Conservation (phyloP, 2,797 vertebrate genomes). For the Phoeniculus purpureus region DNA sequence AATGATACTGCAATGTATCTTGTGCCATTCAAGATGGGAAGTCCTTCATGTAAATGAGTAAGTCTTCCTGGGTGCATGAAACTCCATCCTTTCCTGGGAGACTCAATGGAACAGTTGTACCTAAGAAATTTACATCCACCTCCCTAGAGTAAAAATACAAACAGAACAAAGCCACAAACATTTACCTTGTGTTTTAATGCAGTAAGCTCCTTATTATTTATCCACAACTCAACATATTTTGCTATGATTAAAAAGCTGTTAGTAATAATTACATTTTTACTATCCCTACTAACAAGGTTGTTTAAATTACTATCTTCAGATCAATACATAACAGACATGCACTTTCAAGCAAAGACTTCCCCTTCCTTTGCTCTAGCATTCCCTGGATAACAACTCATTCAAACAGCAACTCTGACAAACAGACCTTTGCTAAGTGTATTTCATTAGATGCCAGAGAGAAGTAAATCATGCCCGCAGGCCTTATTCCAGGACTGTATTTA, state of each 20-base stretch:
- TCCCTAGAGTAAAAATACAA: constrained; percentile 80
- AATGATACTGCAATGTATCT: constrained; percentile 98
- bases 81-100: constrained; percentile 96
- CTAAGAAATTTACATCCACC: constrained; percentile 96
- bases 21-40: constrained; percentile 93
- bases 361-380: not conserved
- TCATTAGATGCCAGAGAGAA: not conserved
- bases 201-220: not conserved
- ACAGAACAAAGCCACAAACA: not conserved
- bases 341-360: not conserved
- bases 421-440: not conserved
- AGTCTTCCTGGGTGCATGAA: constrained; percentile 98
- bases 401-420: not conserved
- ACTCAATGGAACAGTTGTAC: constrained; percentile 95
- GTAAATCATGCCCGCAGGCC: not conserved
- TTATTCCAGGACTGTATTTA: not conserved
- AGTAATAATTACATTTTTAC: not conserved
- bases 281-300: not conserved
- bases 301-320: not conserved
- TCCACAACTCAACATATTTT: not conserved
- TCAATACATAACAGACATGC: not conserved
- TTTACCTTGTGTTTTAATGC: not conserved
- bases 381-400: not conserved
- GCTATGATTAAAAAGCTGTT: not conserved
- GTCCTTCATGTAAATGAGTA: constrained; percentile 96